Base-by-base conservation (phyloP, 2,113 vertebrate genomes). In the Polypterus bichir region DNA sequence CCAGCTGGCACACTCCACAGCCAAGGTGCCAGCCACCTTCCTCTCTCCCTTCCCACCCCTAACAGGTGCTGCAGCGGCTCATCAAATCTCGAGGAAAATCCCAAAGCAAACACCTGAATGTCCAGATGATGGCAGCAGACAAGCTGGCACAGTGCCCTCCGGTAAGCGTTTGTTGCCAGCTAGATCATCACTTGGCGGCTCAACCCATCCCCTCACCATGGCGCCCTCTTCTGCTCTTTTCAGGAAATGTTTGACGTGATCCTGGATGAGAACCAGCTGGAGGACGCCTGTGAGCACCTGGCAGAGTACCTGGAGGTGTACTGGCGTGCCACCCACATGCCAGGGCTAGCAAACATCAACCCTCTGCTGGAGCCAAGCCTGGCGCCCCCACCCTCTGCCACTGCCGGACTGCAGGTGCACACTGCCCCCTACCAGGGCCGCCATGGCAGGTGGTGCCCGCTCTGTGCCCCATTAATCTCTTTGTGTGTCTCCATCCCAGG, bases 241-340 rank as follows among this genome's bases (percentile, higher is more conserved):
- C 64, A 97, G 94, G 94, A 97, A 70, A 90, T 94, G 70, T 97
- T 97, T 61, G 93, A 97, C 55, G 91, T 97, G 68, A 97, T 97
- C 79, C 77, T 97, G 81, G 93, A 97, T 44, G 94, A 97, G 74
- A 97, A 97, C 86, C 94, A 97, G 73, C 77, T 97, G 64, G 93
- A 96, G 59, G 94, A 97, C 0, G 92, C 94, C 46, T 97, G 93
- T 3, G 93, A 97, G 67, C 94, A 97, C 75, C 73, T 97, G 78
- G 83, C 93, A 0, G 94, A 97, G 68, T 97, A 95, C 78, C 79
- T 97, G 69, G 93, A 97, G 73, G 88, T 95, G 46, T 97, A 97
- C 77, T 97, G 94, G 93, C 78, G 88, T 0, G 93, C 94, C 68
- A 96, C 94, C 0, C 94, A 97, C 74, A 87, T 93, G 62, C 92